Conservation (phyloP, 2,888 invertebrate species). For the Ceratothoa steindachneri region DNA sequence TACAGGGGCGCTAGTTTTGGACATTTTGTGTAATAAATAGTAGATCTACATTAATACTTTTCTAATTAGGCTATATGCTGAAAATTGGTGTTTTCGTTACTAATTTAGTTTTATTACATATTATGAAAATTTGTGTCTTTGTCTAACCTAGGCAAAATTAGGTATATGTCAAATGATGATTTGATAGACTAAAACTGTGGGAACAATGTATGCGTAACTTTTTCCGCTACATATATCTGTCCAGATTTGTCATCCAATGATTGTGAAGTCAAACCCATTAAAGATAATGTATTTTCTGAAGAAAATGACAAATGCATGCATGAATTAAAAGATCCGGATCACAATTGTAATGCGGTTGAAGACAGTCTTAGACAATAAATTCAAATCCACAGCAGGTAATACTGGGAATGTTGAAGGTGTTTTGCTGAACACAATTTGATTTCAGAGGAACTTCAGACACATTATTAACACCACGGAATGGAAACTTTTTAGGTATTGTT, state of each 20-base stretch:
- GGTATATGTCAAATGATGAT: too few relatives aligned
- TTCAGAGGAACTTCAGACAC: conserved; percentile 6
- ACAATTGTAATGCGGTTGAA: not conserved
- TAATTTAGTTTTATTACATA: too few relatives aligned
- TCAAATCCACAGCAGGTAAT: not conserved
- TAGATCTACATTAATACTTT: too few relatives aligned
- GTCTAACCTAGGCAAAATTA: too few relatives aligned
- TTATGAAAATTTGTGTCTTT: too few relatives aligned
- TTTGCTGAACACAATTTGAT: conserved; percentile 6
- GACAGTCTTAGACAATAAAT: not conserved
- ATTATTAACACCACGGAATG: not conserved
- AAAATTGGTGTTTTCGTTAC: too few relatives aligned
- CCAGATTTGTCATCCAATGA: conserved; percentile 2
- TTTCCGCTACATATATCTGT: not conserved
- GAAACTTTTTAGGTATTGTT: not conserved
- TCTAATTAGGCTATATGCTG: too few relatives aligned
- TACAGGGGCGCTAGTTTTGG: too few relatives aligned
- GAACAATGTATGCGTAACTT: not conserved
- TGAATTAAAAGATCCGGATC: not conserved
- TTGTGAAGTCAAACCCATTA: conserved; percentile 1
- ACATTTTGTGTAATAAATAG: too few relatives aligned
- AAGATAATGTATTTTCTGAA: conserved; percentile 6
- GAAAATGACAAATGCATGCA: not conserved
- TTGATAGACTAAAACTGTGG: too few relatives aligned
- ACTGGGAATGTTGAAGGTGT: not conserved